Evolutionary conservation across 2,888 invertebrate genomes (phyloP), one percentile per base, ranked within the genome.

Genomic region (Eudasyphora cyanicolor): DNA sequence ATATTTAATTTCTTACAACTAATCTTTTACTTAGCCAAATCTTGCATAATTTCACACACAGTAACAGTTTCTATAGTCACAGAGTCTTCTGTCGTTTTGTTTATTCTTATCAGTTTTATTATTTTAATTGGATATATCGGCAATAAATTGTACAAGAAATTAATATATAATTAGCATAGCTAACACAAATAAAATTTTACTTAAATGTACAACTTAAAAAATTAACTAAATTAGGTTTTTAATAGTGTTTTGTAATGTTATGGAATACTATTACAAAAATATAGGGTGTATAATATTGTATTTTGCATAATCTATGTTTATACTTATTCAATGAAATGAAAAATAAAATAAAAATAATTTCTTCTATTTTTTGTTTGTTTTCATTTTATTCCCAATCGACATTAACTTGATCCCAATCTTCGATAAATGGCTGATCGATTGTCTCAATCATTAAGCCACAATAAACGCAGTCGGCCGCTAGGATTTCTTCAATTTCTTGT

Each of bases 361-460:
- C 14, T 45, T 45, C 57, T 27, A 57, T 27, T 3, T 54, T 6
- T 24, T 8, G 21, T 57, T 1, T 64, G 19, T 10, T 49, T 49
- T 5, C 24, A 6, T 21, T 49, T 93, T 93, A 97, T 90, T 96
- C 95, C 98, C 98, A 98, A 89, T 97, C 97, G 89, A 95, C 95
- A 93, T 96, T 94, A 12, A 97, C 95, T 85, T 94, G 93, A 79
- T 97, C 96, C 94, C 97, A 97, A 76, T 95, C 95, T 67, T 90
- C 91, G 57, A 98, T 96, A 90, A 98, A 98, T 0, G 98, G 97
- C 87, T 96, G 95, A 91, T 98, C 98, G 79, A 98, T 97, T 57
- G 96, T 95, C 86, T 96, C 95, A 88, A 98, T 98, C 96, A 98
- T 97, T 86, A 98, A 96, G 2, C 99, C 98, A 90, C 99, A 99